Base-by-base conservation (phyloP, 2,888 invertebrate species). In the Campoplex capitator region DNA sequence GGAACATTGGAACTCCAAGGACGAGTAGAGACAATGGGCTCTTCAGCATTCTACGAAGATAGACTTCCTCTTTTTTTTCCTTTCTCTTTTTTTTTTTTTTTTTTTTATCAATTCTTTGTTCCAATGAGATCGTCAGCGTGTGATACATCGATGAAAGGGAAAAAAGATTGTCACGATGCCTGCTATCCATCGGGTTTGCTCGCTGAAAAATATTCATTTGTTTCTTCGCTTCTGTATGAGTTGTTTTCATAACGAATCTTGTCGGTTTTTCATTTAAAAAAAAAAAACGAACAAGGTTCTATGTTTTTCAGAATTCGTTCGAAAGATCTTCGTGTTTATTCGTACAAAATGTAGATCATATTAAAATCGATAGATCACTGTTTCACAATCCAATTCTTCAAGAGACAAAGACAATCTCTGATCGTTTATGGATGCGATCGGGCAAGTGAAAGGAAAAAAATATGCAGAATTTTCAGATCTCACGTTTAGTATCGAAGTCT, bases 1-100 rank as follows among this genome's bases (percentile, higher is more conserved):
- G 77, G 82, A 84, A 81, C 81, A 75, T 76, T 78, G 58, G 32
- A 81, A 71, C 65, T 78, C 68, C 87, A 88, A 88, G 88, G 88
- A 83, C 84, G 85, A 78, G 80, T 71, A 51, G 79, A 83, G 84
- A 88, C 87, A 88, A 88, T 88, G 85, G 88, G 83, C 83, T 73
- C 87, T 78, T 76, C 45, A 74, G 70, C 48, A 88, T 88, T 88
- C 87, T 56, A 71, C 83, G 87, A 83, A 85, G 81, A 81, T 73
- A 82, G 79, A 84, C 75, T 42, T 75, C 42, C 56, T 62, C 32
- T 62, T 62, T 74, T 80, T 75, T 67, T 62, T 73, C 56, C 16
- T 65, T 78, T 84, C 42, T 80, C 38, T 74, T 68, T 56, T 32
- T 73, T 79, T 35, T 68, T 56, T 32, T 73, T 79, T 35, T 74